Conservation (phyloP, 2,888 invertebrate species). For the Ornithoptera alexandrae region DNA sequence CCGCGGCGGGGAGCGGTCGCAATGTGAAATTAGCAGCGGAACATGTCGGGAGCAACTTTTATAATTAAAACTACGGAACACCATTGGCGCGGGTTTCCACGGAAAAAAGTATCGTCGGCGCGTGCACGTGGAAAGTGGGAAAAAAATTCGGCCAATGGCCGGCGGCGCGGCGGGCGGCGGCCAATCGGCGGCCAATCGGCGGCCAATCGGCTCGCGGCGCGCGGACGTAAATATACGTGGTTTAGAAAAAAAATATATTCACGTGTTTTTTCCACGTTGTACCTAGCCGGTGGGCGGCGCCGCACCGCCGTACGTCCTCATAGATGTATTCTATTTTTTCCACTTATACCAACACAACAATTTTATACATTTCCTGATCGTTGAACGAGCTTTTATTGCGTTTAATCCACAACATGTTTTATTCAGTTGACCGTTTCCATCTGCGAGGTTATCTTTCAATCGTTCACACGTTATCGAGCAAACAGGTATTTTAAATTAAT, state of each 20-base stretch:
- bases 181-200: conserved; percentile 66
- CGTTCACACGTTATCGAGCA: not conserved
- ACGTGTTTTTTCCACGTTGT: conserved; percentile 73
- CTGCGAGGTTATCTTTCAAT: conserved; percentile 18
- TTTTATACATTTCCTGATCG: conserved; percentile 23
- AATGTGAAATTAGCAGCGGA: conserved; percentile 40
- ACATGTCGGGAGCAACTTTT: conserved; percentile 59
- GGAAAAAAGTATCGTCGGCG: conserved; percentile 58
- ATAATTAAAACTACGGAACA: conserved; percentile 69
- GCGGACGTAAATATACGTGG: conserved; percentile 75
- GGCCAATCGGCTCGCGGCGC: conserved; percentile 58
- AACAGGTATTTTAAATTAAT: too few species aligned
- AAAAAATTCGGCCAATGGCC: conserved; percentile 71
- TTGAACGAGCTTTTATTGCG: conserved; percentile 19
- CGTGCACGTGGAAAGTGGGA: conserved; percentile 75
- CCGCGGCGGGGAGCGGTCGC: conserved; percentile 41
- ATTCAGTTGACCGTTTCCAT: conserved; percentile 19
- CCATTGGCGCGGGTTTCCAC: conserved; percentile 71
- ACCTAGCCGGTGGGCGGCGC: conserved; percentile 64
- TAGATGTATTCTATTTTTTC: conserved; percentile 47
- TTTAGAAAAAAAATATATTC: conserved; percentile 63
- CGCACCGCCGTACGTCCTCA: conserved; percentile 55
- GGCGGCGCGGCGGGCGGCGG: conserved; percentile 45
- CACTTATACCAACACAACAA: conserved; percentile 30
- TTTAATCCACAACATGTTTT: conserved; percentile 26